Conservation (phyloP, 2,797 vertebrate genomes). For the Tapirus indicus region DNA sequence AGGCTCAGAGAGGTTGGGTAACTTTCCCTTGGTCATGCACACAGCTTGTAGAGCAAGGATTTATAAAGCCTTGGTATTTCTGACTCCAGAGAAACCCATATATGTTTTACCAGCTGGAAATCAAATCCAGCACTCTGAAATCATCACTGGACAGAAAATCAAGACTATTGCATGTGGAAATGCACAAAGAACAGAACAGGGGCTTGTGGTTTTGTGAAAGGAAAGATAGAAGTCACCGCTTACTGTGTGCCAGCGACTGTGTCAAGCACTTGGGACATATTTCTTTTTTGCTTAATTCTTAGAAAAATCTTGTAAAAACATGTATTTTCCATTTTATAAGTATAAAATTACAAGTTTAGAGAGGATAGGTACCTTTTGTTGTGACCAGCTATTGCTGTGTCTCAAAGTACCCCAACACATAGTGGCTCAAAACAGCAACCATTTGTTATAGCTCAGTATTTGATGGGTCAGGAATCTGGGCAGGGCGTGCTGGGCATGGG, state of each 20-base stretch:
- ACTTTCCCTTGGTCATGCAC: fast-evolving
- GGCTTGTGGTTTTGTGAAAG: not conserved
- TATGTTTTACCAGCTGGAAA: not conserved
- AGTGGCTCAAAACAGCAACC: not conserved
- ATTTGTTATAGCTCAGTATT: not conserved
- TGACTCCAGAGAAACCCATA: not conserved
- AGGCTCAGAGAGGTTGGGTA: not conserved
- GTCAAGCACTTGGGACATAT: not conserved
- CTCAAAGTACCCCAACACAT: not conserved
- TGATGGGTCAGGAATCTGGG: not conserved
- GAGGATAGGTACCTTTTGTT: not conserved
- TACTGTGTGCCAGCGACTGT: no score
- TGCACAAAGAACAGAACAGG: fast-evolving
- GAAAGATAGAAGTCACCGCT: not conserved
- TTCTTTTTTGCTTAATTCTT: not conserved
- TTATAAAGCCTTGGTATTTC: not conserved
- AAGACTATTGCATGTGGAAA: not conserved
- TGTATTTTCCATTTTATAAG: conserved; percentile 27
- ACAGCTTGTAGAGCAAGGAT: not conserved
- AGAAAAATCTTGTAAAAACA: not conserved
- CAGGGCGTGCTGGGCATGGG: not conserved
- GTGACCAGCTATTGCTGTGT: not conserved
- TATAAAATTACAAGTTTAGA: not conserved
- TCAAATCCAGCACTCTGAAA: not conserved
- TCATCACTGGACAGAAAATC: not conserved